Percentiles rank a stretch among this genome's conserved stretches.
Evolutionary conservation across 2,888 invertebrate species (phyloP).

Genomic region (Pristionchus maxplancki): DNA sequence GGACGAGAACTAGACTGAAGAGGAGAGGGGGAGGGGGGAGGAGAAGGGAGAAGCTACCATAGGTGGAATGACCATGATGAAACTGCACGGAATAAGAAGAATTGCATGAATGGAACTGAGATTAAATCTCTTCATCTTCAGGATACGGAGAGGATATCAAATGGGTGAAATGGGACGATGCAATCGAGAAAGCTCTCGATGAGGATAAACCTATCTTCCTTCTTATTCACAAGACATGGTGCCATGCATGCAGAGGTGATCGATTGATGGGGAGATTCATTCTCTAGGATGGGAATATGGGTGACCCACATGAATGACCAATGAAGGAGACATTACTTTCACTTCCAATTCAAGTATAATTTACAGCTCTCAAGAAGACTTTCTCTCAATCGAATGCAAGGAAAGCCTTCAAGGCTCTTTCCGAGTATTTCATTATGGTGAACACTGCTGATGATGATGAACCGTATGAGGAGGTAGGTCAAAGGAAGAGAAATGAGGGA

Average conservation of each 20-base stretch:
- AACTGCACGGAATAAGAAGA: neutral
- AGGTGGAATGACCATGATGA: neutral
- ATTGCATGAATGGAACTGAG: neutral
- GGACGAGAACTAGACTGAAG: constrained; percentile 5
- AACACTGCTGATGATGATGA: constrained; percentile 80
- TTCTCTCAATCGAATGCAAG: constrained; percentile 77
- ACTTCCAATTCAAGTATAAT: constrained; percentile 1
- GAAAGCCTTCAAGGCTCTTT: constrained; percentile 75
- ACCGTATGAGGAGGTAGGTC: constrained; percentile 44
- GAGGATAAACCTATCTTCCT: constrained; percentile 79
- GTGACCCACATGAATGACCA: constrained; percentile 17
- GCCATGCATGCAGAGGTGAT: constrained; percentile 79
- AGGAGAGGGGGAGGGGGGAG: neutral
- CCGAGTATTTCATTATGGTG: constrained; percentile 79
- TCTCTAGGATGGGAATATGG: constrained; percentile 8
- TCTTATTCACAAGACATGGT: constrained; percentile 80
- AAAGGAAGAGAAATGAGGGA: neutral
- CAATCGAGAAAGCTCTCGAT: constrained; percentile 75
- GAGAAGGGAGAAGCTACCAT: neutral
- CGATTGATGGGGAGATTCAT: neutral
- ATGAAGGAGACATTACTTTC: constrained; percentile 20
- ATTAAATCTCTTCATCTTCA: constrained; percentile 48
- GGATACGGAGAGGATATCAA: constrained; percentile 77
- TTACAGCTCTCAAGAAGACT: constrained; percentile 75
- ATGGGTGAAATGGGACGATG: constrained; percentile 77